Evolutionary conservation across 2,797 vertebrate genomes (phyloP), one percentile per base, ranked within the genome.

Genomic region (Gila robusta): DNA sequence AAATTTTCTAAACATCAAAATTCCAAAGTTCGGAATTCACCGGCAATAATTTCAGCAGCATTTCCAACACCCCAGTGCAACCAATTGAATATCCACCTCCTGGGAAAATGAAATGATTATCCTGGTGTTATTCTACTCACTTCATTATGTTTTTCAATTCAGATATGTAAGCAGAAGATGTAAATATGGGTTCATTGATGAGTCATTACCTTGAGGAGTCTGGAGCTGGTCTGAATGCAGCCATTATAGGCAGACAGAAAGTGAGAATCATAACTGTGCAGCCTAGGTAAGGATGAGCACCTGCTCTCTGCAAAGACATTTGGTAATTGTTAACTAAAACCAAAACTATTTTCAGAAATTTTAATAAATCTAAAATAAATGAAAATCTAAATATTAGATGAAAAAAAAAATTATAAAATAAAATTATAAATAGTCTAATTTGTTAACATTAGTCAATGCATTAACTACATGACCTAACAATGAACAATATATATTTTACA

Each of bases 71-170:
- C 92, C 93, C 95, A 94, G 49, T 98, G 97, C 83, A 94, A 90
- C 96, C 96, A 97, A 86, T 94, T 97, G 91, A 97, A 97, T 32
- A 96, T 86, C 3, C 92, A 90, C 84, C 96, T 95, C 88, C 97
- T 98, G 79, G 39, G 6, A 28, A 73, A 73, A 79, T 41, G 10
- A 67, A 80, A 44, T 17, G 5, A 37, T 76, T 69, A 16, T 67
- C 16, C 54, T 76, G n/a, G 56, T 17, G 59, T 26, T 66, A 16
- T 54, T 14, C 5, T 79, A 21, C 28, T 66, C n/a, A 26, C 59
- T 59, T 23, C 6, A 14, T 56, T 14, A 67, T 39, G 49, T 56
- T 44, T 47, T 83, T 64, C 11, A 39, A 23, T 73, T 11, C 8
- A 54, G 17, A 77, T 67, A 28, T 52, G 71, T 21, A 10, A 39